Conservation (phyloP, 2,113 vertebrate genomes). For the Anas platyrhynchos region DNA sequence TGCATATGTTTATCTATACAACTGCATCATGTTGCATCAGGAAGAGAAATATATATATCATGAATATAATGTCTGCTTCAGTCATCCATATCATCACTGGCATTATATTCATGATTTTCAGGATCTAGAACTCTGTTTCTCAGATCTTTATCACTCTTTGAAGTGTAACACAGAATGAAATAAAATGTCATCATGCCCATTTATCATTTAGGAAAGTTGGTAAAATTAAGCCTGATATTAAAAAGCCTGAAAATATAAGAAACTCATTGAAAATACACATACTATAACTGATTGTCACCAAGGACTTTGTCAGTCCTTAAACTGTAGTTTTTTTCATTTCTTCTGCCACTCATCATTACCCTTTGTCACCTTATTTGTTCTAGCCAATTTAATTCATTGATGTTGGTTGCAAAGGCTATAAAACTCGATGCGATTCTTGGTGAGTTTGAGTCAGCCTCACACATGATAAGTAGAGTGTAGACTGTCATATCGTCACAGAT, state of each 20-base stretch:
- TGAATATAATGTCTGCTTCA: too few species aligned
- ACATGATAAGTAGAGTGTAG: conserved; percentile 26
- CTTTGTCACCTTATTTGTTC: conserved; percentile 78
- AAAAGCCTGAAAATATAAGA: conserved; percentile 11
- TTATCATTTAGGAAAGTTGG: background rate
- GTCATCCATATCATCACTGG: too few species aligned
- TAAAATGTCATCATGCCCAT: background rate
- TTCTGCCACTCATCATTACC: conserved; percentile 72
- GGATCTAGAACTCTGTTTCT: background rate
- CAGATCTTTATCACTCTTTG: background rate
- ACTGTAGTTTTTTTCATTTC: conserved; percentile 55
- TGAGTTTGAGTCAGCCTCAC: conserved; percentile 56
- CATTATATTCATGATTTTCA: background rate
- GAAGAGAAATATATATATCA: background rate
- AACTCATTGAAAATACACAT: conserved; percentile 30
- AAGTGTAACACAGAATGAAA: background rate
- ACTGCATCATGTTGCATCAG: background rate
- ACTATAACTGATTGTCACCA: conserved; percentile 25
- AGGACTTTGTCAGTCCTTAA: conserved; percentile 42
- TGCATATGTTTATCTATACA: background rate
- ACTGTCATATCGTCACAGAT: background rate
- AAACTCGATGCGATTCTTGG: conserved; percentile 51
- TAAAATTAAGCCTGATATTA: background rate
- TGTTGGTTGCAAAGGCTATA: conserved; percentile 63
- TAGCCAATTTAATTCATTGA: conserved; percentile 78